These are phyloP conservation scores for Acanthosepion lycidas DNA, from an alignment of 2,888 invertebrate species.

Conservation along the genomic window DNA sequence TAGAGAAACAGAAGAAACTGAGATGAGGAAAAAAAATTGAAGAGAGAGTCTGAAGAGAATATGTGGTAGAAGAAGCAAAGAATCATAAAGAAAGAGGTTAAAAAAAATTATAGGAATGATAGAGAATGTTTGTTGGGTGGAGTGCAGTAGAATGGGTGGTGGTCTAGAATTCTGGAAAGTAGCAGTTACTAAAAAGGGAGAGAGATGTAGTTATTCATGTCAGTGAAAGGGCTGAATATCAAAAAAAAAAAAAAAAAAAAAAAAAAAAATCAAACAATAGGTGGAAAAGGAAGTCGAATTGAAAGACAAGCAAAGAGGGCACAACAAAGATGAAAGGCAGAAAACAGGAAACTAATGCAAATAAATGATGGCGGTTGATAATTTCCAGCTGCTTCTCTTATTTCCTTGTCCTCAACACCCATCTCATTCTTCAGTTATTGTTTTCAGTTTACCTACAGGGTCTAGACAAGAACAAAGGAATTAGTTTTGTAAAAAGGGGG, in stretches of 20 bases:
- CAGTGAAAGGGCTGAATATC: too few species aligned
- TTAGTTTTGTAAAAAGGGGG: background rate
- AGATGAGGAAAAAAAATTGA: background rate
- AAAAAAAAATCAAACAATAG: background rate
- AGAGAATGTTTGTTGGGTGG: too few species aligned
- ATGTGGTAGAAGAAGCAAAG: background rate
- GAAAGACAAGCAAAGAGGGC: background rate
- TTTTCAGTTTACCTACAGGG: background rate
- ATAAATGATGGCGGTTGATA: background rate
- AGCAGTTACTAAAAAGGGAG: background rate
- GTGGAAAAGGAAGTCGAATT: background rate
- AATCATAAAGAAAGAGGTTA: background rate
- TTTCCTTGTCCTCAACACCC: background rate
- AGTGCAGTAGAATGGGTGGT: background rate
- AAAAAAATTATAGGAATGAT: background rate
- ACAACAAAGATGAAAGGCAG: background rate
- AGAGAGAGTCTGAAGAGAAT: background rate
- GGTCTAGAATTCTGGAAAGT: background rate
- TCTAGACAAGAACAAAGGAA: background rate
- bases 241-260: background rate
- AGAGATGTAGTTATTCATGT: background rate
- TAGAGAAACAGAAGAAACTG: background rate
- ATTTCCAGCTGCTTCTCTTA: background rate
- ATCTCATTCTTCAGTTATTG: slow-evolving; percentile 18
- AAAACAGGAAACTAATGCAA: background rate